Evolutionary conservation across 2,797 vertebrate species (phyloP).

Genomic region (Chelonia mydas): DNA sequence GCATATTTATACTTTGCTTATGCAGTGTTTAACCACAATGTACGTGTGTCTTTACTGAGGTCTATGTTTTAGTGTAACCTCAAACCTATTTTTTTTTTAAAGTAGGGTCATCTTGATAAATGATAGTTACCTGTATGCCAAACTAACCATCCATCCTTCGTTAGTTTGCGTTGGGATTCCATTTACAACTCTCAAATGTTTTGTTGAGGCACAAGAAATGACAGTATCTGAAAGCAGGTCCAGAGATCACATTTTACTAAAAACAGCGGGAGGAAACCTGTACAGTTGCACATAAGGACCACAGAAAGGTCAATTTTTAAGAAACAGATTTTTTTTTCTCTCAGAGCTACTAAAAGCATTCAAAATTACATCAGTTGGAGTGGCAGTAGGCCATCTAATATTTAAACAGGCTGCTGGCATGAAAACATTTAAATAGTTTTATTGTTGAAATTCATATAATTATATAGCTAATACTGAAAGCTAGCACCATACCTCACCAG

Average conservation of each 20-base stretch:
- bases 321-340: not conserved
- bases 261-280: constrained; percentile 55
- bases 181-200: constrained; percentile 91
- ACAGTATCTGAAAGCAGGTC: constrained; percentile 79
- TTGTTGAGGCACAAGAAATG: constrained; percentile 84
- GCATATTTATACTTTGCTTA: not conserved
- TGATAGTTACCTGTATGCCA: constrained; percentile 85
- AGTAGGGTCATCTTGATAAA: not conserved
- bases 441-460: not conserved
- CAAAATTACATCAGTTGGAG: not conserved
- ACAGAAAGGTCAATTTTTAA: constrained; percentile 44
- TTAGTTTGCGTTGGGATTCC: constrained; percentile 90
- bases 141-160: constrained; percentile 98
- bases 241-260: constrained; percentile 70
- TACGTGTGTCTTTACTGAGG: not conserved
- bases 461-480: not conserved
- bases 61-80: not conserved
- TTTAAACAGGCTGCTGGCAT: not conserved
- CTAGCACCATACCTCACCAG: not conserved
- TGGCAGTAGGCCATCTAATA: not conserved
- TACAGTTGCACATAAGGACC: constrained; percentile 57
- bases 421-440: not conserved
- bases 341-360: not conserved
- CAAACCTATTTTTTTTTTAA: not conserved
- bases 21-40: not conserved